Percentiles rank a stretch among this genome's conserved stretches.
These are phyloP conservation scores for Scaptomyza cyrtandrae DNA, from an alignment of 2,888 invertebrate genomes.

Conservation along the genomic window DNA sequence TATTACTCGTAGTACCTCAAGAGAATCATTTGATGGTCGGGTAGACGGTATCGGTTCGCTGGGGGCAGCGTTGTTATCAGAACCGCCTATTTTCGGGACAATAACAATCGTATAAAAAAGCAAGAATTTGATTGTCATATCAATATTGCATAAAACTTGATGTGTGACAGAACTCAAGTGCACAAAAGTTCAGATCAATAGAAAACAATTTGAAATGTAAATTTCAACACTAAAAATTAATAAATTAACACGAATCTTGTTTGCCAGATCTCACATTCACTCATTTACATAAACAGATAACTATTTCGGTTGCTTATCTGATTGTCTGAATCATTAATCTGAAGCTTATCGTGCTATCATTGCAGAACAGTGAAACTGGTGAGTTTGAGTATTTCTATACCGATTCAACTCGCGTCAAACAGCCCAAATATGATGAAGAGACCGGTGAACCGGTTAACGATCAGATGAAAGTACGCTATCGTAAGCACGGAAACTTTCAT, in stretches of 20 bases:
- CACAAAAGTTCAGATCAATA: conserved; percentile 7
- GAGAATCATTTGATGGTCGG: conserved; percentile 36
- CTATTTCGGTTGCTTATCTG: conserved; percentile 9
- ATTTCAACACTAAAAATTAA: background rate
- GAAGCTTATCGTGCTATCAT: conserved; percentile 26
- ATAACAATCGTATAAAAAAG: conserved; percentile 26
- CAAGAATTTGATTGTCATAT: conserved; percentile 22
- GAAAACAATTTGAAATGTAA: conserved; percentile 13
- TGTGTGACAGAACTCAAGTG: background rate
- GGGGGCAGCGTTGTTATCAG: conserved; percentile 43
- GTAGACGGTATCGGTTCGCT: conserved; percentile 3
- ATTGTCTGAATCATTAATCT: conserved; percentile 6
- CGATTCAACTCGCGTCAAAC: conserved; percentile 63
- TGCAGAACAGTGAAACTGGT: conserved; percentile 83
- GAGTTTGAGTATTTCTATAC: conserved; percentile 77
- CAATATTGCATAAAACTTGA: background rate
- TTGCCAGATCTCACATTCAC: background rate
- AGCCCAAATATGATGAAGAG: conserved; percentile 81
- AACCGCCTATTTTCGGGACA: conserved; percentile 29
- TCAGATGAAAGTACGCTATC: conserved; percentile 78
- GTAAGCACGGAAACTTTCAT: conserved; percentile 82
- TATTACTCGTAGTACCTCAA: conserved; percentile 2
- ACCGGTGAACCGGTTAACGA: conserved; percentile 83
- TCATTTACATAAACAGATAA: background rate
- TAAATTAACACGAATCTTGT: background rate